phyloP scores from a whole-genome alignment of 2,888 invertebrate genomes.

The Mythimna ferrago region DNA sequence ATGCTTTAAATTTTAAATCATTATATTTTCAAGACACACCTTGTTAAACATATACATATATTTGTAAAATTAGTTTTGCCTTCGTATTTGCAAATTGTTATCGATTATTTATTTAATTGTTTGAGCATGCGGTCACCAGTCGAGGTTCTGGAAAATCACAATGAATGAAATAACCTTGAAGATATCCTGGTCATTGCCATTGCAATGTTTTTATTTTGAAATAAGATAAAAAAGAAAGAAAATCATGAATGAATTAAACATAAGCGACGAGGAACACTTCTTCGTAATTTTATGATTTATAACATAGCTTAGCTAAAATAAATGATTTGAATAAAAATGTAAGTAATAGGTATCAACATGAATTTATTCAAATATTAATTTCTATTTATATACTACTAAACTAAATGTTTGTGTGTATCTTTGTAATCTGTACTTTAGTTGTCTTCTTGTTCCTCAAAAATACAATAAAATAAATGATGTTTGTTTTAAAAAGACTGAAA shows the following conservation, averaged over 20 bases:
- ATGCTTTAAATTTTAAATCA: too few species aligned
- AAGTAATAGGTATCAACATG: too few species aligned
- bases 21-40: too few species aligned
- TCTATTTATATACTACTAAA: neutral
- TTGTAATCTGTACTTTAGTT: too few species aligned
- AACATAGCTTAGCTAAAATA: too few species aligned
- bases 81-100: slow-evolving; percentile 10
- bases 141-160: slow-evolving; percentile 5
- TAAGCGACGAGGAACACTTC: neutral
- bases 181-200: slow-evolving; percentile 52
- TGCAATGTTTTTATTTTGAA: slow-evolving; percentile 6
- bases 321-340: too few species aligned
- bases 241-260: neutral
- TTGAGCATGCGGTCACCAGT: slow-evolving; percentile 23
- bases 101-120: slow-evolving; percentile 12
- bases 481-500: neutral
- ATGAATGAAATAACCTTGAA: slow-evolving; percentile 27
- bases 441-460: too few species aligned
- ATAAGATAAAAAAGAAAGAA: slow-evolving; percentile 6
- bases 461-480: neutral
- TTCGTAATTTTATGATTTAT: neutral
- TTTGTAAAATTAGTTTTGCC: slow-evolving; percentile 2
- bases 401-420: neutral
- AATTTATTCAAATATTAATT: too few species aligned
- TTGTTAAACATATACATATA: too few species aligned